phyloP scores from a whole-genome alignment of 2,113 vertebrate species.

The Pterocles orientalis region DNA sequence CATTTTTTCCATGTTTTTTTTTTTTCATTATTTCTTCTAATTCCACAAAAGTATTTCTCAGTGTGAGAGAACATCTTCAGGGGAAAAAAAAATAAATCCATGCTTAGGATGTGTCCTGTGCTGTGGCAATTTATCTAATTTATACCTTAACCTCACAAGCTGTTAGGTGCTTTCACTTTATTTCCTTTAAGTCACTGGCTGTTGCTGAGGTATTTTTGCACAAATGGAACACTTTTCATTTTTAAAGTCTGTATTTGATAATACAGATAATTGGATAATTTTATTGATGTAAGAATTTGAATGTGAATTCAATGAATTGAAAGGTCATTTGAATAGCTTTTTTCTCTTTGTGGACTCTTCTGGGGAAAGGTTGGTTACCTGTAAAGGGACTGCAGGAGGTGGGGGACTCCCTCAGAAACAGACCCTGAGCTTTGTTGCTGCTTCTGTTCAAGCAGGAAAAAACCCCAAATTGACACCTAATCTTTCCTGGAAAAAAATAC shows the following conservation, averaged over 20 bases:
- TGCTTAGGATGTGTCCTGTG: background rate
- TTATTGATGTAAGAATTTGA: background rate
- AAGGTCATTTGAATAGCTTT: background rate
- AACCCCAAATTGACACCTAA: background rate
- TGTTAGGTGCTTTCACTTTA: background rate
- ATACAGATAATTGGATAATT: background rate
- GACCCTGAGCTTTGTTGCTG: background rate
- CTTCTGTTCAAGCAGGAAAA: background rate
- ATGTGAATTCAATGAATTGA: background rate
- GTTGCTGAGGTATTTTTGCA: background rate
- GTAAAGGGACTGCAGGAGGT: background rate
- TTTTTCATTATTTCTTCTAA: background rate
- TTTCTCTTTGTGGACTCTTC: background rate
- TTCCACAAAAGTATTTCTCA: background rate
- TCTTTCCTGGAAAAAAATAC: constrained; percentile 4
- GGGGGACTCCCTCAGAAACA: background rate
- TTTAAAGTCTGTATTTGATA: background rate
- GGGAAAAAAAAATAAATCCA: background rate
- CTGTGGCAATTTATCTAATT: background rate
- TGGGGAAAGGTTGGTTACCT: background rate
- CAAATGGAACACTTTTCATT: background rate
- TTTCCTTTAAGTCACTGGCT: background rate
- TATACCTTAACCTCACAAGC: background rate
- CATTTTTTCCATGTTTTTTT: background rate
- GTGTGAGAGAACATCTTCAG: background rate